Evolutionary conservation across 2,113 vertebrate species (phyloP).

Genomic region (Hemibagrus wyckioides): DNA sequence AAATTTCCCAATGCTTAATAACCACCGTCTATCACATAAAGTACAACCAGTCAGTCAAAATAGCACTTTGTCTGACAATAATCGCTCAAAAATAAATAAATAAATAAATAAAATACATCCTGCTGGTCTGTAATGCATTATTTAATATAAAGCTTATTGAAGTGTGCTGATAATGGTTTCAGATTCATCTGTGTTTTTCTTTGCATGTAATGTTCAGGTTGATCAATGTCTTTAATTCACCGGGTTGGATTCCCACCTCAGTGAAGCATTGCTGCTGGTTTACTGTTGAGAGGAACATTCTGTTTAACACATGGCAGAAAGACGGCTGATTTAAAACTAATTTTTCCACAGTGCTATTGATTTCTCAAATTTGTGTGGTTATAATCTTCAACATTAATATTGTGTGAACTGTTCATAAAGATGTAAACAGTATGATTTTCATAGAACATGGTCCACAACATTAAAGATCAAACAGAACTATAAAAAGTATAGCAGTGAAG

Average conservation of each 20-base stretch:
- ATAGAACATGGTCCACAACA: neutral
- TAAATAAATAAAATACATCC: too few relatives aligned
- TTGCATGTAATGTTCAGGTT: neutral
- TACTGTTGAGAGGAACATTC: neutral
- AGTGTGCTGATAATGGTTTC: neutral
- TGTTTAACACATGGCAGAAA: neutral
- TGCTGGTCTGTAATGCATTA: neutral
- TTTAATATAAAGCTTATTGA: neutral
- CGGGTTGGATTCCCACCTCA: neutral
- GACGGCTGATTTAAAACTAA: neutral
- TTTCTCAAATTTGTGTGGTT: neutral
- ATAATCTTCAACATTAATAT: neutral
- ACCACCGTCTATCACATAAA: neutral
- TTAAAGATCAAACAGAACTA: neutral
- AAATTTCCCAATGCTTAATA: neutral
- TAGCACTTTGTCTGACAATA: neutral
- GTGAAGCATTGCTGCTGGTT: neutral
- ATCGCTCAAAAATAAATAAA: neutral
- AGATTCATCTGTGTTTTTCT: constrained; percentile 5
- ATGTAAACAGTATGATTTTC: neutral
- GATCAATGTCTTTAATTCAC: neutral
- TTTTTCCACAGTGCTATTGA: neutral
- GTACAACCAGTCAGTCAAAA: neutral
- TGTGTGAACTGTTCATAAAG: neutral
- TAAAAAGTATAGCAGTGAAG: neutral